phyloP scores from a whole-genome alignment of 2,113 vertebrate genomes.

The Chionomys nivalis region DNA sequence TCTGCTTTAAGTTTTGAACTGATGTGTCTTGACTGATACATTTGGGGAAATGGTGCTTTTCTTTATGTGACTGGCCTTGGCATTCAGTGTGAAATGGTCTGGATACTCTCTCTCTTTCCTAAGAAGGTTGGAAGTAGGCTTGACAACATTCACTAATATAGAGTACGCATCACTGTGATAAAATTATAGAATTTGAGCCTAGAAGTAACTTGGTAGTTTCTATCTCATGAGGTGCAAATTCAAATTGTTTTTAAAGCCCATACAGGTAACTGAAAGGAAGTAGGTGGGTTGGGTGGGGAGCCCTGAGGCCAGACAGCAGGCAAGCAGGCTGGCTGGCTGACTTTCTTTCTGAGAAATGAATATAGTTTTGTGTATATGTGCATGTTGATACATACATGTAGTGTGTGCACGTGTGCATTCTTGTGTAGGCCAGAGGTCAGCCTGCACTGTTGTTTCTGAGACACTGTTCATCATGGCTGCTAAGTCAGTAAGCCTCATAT shows the following conservation, averaged over 20 bases:
- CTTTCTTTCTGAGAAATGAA: background rate
- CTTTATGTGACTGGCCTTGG: background rate
- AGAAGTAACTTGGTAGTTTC: background rate
- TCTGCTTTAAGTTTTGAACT: conserved; percentile 25
- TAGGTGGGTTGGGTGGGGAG: background rate
- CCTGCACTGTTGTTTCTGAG: background rate
- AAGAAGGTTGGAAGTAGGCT: background rate
- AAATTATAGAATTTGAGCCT: background rate
- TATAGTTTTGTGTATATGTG: background rate
- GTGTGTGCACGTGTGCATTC: no score
- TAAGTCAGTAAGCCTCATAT: background rate
- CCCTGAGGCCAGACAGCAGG: background rate
- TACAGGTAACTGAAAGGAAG: background rate
- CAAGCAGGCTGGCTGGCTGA: background rate
- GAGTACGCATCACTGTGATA: background rate
- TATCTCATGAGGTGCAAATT: background rate
- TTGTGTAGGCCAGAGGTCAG: background rate
- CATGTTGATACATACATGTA: background rate
- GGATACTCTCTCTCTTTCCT: background rate
- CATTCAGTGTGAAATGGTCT: background rate
- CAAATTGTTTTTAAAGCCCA: background rate
- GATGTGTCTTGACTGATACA: background rate
- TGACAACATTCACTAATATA: background rate
- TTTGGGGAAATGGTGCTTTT: background rate
- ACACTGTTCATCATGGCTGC: background rate